Conservation (phyloP, 1,140 invertebrate genomes). For the Agrypnia vestita region DNA sequence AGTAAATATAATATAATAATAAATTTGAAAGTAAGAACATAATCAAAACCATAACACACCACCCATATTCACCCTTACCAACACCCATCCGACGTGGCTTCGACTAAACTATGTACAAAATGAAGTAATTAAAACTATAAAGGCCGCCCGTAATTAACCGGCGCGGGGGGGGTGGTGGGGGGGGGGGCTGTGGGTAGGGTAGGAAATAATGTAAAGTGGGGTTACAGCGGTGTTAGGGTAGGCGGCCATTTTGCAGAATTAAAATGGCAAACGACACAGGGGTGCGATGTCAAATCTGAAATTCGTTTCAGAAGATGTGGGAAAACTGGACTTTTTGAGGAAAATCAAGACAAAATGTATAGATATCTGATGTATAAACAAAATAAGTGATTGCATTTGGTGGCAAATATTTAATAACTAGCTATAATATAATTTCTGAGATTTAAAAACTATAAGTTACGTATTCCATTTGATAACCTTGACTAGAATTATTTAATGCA, state of each 20-base stretch:
- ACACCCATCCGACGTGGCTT: not conserved
- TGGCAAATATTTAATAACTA: too few relatives aligned
- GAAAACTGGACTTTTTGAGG: too few relatives aligned
- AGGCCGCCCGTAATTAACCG: constrained; percentile 57
- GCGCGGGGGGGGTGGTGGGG: constrained; percentile 1
- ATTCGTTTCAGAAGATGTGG: too few relatives aligned
- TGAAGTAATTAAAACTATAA: constrained; percentile 61
- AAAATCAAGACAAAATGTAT: too few relatives aligned
- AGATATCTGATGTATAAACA: too few relatives aligned
- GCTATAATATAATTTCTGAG: too few relatives aligned
- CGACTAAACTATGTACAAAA: constrained; percentile 62
- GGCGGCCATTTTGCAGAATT: constrained; percentile 48
- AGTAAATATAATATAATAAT: too few relatives aligned
- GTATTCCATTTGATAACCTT: too few relatives aligned
- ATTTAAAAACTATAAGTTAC: too few relatives aligned
- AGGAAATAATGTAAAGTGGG: not conserved
- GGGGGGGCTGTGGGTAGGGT: not conserved
- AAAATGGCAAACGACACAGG: constrained; percentile 45
- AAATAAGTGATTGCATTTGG: too few relatives aligned
- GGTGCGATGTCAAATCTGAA: not conserved
- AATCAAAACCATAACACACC: not conserved
- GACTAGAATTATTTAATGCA: too few relatives aligned
- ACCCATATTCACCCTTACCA: not conserved
- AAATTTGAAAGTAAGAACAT: not conserved
- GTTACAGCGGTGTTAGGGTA: not conserved